Conservation (phyloP, 2,113 vertebrate genomes). For the Morone saxatilis region DNA sequence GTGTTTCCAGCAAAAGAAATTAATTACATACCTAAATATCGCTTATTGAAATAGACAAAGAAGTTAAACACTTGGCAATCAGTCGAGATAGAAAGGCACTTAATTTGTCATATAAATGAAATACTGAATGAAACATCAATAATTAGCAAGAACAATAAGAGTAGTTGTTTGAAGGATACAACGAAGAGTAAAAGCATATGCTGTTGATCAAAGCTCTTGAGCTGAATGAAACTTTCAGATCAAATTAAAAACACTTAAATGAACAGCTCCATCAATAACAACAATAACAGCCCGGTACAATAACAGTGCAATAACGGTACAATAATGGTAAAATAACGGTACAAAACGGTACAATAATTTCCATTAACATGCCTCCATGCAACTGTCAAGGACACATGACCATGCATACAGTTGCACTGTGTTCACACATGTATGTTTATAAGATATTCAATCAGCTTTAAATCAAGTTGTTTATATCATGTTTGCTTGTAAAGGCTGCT, state of each 20-base stretch:
- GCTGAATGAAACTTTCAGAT: constrained; percentile 50
- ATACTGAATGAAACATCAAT: constrained; percentile 75
- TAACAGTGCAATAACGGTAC: not conserved
- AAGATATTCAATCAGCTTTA: constrained; percentile 19
- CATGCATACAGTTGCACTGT: not conserved
- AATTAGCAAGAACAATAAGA: constrained; percentile 77
- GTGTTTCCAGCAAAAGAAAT: constrained; percentile 83
- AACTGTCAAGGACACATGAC: constrained; percentile 14
- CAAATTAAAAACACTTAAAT: constrained; percentile 52
- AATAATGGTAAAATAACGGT: not conserved
- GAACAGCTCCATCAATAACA: constrained; percentile 15
- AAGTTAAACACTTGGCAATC: constrained; percentile 82
- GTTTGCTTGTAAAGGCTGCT: constrained; percentile 12
- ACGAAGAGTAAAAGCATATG: constrained; percentile 66
- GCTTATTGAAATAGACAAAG: constrained; percentile 82
- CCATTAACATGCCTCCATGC: not conserved
- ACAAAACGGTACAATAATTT: constrained; percentile 6
- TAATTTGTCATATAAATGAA: constrained; percentile 79
- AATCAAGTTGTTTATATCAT: not conserved
- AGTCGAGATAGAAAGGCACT: constrained; percentile 75
- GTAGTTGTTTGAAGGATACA: constrained; percentile 67
- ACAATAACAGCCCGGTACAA: no score
- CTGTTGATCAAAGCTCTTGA: constrained; percentile 61
- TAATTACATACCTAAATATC: constrained; percentile 85
- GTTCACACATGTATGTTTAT: not conserved